A percentile compares a stretch with the other conserved stretches of the same genome.
Evolutionary conservation across 2,888 invertebrate genomes (phyloP).

Genomic region (Microctonus brassicae): DNA sequence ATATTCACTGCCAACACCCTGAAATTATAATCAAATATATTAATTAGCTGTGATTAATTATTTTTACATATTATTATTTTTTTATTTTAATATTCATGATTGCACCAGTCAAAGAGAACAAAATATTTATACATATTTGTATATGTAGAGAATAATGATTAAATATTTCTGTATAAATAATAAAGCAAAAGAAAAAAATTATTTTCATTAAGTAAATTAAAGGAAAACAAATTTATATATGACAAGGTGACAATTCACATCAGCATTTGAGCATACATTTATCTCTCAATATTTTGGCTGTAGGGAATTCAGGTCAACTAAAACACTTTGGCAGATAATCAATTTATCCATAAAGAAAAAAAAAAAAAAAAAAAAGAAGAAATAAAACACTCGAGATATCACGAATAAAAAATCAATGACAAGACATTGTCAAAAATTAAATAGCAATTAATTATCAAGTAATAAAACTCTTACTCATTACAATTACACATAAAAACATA

Average conservation of each 20-base stretch:
- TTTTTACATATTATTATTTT: neutral
- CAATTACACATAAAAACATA: neutral
- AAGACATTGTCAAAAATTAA: neutral
- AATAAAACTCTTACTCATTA: neutral
- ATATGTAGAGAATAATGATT: neutral
- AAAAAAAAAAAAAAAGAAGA: neutral
- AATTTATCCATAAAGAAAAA: neutral
- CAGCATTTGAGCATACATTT: neutral
- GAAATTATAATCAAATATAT: neutral
- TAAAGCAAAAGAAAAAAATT: neutral
- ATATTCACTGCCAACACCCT: neutral
- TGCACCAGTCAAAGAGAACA: neutral
- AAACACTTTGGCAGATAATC: constrained; percentile 12
- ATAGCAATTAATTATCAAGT: neutral
- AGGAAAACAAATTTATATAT: neutral
- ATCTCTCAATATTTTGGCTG: neutral
- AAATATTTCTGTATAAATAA: neutral
- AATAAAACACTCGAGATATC: neutral
- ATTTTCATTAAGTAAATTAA: neutral
- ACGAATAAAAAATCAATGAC: neutral
- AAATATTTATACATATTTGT: neutral
- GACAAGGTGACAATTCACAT: neutral
- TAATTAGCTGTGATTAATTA: neutral
- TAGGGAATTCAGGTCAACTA: constrained; percentile 1
- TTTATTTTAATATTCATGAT: neutral